A percentile compares a stretch with the other conserved stretches of the same genome.
Evolutionary conservation across 2,888 invertebrate species (phyloP).

Genomic region (Drosophila nr. perissopoda): DNA sequence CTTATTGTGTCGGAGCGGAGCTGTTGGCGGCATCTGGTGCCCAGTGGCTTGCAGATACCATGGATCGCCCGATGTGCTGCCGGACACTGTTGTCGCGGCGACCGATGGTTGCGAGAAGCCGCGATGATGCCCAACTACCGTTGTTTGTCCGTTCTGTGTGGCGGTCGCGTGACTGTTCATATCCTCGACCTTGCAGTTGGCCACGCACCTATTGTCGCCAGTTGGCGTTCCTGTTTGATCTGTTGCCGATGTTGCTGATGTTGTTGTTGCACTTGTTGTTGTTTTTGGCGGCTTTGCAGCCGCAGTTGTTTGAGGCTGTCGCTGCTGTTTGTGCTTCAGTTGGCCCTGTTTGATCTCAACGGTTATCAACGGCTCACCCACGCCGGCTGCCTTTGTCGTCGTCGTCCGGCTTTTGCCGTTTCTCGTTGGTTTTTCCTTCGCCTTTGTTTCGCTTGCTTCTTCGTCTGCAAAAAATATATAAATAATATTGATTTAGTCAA

Average conservation of each 20-base stretch:
- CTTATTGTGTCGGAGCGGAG: constrained; percentile 85
- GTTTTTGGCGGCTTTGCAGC: constrained; percentile 41
- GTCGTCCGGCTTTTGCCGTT: constrained; percentile 33
- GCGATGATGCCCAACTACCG: constrained; percentile 85
- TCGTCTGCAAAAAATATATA: constrained; percentile 72
- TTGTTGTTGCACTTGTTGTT: constrained; percentile 9
- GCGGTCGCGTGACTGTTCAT: constrained; percentile 85
- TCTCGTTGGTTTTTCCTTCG: constrained; percentile 24
- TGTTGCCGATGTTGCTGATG: constrained; percentile 18
- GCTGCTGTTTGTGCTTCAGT: constrained; percentile 29
- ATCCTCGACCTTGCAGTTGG: constrained; percentile 68
- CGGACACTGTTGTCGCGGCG: constrained; percentile 63
- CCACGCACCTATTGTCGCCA: constrained; percentile 40
- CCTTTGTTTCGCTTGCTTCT: constrained; percentile 48
- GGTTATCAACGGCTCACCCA: constrained; percentile 52
- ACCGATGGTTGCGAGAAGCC: constrained; percentile 85
- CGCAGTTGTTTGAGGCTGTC: constrained; percentile 37
- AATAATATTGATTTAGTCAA: constrained; percentile 24
- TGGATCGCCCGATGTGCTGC: constrained; percentile 84
- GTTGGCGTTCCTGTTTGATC: constrained; percentile 23
- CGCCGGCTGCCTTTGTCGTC: constrained; percentile 24
- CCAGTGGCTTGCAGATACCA: constrained; percentile 85
- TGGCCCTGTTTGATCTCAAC: constrained; percentile 66
- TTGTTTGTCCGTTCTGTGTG: constrained; percentile 84
- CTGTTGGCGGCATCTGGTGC: constrained; percentile 86